Conservation (phyloP, 2,888 invertebrate genomes). For the Lomographa bimaculata region DNA sequence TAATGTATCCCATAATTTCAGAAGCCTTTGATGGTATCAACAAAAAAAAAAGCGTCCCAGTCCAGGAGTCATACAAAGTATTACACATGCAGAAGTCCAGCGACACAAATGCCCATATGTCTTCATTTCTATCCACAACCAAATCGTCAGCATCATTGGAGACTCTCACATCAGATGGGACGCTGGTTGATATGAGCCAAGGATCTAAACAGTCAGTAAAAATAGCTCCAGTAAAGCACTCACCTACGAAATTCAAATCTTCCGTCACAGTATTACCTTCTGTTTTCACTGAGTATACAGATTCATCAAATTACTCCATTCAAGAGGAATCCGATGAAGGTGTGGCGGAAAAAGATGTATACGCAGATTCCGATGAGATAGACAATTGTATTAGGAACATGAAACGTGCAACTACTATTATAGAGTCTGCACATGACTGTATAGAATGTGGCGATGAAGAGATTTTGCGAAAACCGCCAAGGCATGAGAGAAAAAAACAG, state of each 20-base stretch:
- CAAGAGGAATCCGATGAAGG: slow-evolving; percentile 19
- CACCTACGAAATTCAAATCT: slow-evolving; percentile 44
- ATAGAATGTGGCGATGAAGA: no score
- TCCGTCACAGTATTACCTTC: slow-evolving; percentile 50
- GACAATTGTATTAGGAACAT: slow-evolving; percentile 11
- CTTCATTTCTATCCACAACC: slow-evolving; percentile 14
- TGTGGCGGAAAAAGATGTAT: slow-evolving; percentile 12
- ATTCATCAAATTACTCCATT: slow-evolving; percentile 34
- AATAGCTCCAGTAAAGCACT: slow-evolving; percentile 5
- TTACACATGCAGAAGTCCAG: slow-evolving; percentile 11
- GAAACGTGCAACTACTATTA: no score
- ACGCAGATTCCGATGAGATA: slow-evolving; percentile 18
- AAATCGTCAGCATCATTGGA: slow-evolving; percentile 15
- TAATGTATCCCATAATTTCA: no score
- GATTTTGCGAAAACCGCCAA: no score
- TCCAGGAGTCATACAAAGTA: neutral
- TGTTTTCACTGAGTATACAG: slow-evolving; percentile 42
- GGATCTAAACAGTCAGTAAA: no score
- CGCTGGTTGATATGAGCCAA: slow-evolving; percentile 1
- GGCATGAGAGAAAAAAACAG: neutral
- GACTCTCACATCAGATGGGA: slow-evolving; percentile 16
- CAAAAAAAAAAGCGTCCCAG: slow-evolving; percentile 1
- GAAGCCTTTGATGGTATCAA: slow-evolving; percentile 29
- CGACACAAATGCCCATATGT: slow-evolving; percentile 18
- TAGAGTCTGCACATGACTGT: no score